These are phyloP conservation scores for Homarus americanus DNA, from an alignment of 1,140 invertebrate species.

Conservation along the genomic window DNA sequence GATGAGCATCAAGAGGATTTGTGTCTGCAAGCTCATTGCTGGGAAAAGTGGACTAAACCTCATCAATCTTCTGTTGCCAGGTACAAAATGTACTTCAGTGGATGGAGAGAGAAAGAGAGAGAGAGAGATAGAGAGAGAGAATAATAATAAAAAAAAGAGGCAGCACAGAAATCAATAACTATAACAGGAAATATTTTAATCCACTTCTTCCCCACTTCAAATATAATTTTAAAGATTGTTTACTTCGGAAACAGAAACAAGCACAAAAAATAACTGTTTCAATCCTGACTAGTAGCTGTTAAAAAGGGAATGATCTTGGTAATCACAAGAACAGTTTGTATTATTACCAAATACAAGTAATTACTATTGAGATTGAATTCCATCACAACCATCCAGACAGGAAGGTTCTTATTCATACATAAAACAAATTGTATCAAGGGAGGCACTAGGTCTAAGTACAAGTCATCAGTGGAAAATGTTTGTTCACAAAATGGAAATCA, in stretches of 20 bases:
- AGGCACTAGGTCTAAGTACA: slow-evolving; percentile 67
- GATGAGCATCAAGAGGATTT: neutral
- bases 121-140: slow-evolving; percentile 14
- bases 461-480: slow-evolving; percentile 53
- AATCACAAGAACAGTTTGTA: slow-evolving; percentile 52
- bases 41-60: slow-evolving; percentile 33
- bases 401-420: slow-evolving; percentile 49
- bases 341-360: slow-evolving; percentile 48
- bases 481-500: slow-evolving; percentile 67
- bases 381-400: slow-evolving; percentile 54
- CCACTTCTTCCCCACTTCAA: slow-evolving; percentile 12
- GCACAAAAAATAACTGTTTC: slow-evolving; percentile 45
- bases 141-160: slow-evolving; percentile 8
- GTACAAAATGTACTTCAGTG: slow-evolving; percentile 53
- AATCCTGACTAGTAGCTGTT: slow-evolving; percentile 64
- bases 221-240: slow-evolving; percentile 24
- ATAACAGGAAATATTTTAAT: slow-evolving; percentile 21
- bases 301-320: slow-evolving; percentile 61
- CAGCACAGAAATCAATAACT: slow-evolving; percentile 28
- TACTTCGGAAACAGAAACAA: slow-evolving; percentile 13
- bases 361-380: slow-evolving; percentile 56
- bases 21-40: neutral
- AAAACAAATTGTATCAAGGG: slow-evolving; percentile 51
- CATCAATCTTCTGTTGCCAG: slow-evolving; percentile 53
- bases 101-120: slow-evolving; percentile 31